Evolutionary conservation across 2,113 vertebrate genomes (phyloP).

Genomic region (Mesoclemmys tuberculata): DNA sequence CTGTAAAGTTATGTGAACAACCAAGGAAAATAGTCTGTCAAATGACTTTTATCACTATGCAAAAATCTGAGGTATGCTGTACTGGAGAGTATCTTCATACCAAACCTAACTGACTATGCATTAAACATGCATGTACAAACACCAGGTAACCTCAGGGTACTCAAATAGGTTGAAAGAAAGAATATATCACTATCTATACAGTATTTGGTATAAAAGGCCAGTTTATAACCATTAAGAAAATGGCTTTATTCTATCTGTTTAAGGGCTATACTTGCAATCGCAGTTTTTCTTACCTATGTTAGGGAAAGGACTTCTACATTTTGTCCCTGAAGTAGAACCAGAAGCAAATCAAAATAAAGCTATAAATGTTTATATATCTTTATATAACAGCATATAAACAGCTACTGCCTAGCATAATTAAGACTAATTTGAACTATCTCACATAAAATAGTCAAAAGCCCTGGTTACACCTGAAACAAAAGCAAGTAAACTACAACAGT

Average conservation of each 20-base stretch:
- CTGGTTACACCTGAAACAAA: background rate
- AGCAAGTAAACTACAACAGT: background rate
- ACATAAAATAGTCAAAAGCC: background rate
- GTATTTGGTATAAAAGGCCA: background rate
- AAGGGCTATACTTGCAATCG: background rate
- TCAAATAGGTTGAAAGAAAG: background rate
- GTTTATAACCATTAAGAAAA: background rate
- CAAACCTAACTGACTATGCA: background rate
- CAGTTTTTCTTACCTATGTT: background rate
- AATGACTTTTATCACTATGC: background rate
- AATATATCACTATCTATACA: background rate
- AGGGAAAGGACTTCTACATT: background rate
- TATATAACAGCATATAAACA: background rate
- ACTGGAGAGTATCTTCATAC: constrained; percentile 12
- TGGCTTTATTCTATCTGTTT: background rate
- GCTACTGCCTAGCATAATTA: background rate
- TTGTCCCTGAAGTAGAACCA: background rate
- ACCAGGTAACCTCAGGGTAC: background rate
- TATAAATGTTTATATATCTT: background rate
- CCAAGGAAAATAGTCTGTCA: background rate
- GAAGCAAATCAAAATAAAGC: background rate
- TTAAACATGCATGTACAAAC: constrained; percentile 16
- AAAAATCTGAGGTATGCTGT: constrained; percentile 22
- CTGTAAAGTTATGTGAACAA: background rate
- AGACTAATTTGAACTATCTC: constrained; percentile 1